Base-by-base conservation (phyloP, 2,888 invertebrate genomes). In the Yponomeuta sedellus region DNA sequence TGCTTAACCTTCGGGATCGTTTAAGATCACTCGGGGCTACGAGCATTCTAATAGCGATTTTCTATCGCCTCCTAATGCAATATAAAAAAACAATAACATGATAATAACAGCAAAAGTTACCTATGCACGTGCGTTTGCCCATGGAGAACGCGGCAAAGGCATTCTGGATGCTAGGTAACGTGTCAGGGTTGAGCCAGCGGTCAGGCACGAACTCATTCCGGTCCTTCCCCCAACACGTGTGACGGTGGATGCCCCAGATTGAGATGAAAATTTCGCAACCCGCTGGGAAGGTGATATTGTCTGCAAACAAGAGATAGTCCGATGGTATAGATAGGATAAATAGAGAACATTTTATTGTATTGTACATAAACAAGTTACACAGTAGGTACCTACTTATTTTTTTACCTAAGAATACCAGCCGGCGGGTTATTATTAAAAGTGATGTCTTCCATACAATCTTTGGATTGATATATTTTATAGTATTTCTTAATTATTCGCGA, bases 41-140 rank as follows among this genome's bases (percentile, higher is more conserved):
- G n/a, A n/a, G n/a, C n/a, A n/a, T n/a, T n/a, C n/a, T n/a, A n/a
- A n/a, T n/a, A n/a, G n/a, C n/a, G n/a, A n/a, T n/a, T 16, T 34
- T 8, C 6, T 8, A 8, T 34, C 8, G 8, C 34, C 1, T n/a
- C 5, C 56, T n/a, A 56, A 19, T 56, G 56, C 5, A 19, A 52
- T 2, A 16, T 2, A 3, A n/a, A 16, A 56, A 16, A 1, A 56
- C 4, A 5, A 5, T 16, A 16, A 56, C 5, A 10, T 61, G 67
- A 67, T 67, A 44, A 65, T 71, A 10, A 68, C 69, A 62, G 64
- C 62, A 57, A 67, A 66, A 69, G 66, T 69, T 66, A 71, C 73
- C 70, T 58, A 72, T 70, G 63, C 71, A 73, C 61, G 61, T 65
- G 25, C 73, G 65, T 65, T 66, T 69, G 57, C 74, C 71, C 3